Base-by-base conservation (phyloP, 2,113 vertebrate genomes). In the Protomyctophum bolini region DNA sequence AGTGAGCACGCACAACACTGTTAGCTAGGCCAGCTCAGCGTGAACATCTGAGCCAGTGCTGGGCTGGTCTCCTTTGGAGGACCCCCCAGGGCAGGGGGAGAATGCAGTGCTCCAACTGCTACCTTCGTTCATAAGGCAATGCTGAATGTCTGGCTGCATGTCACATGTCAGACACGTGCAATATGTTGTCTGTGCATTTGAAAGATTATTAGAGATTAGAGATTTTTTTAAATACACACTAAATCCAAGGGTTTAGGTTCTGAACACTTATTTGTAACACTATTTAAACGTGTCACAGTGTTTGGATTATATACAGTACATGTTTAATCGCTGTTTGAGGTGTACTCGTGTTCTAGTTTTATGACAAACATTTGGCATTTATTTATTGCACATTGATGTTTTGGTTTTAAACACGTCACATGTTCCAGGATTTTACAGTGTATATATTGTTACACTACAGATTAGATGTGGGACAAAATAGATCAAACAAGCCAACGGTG, bases 141-240 rank as follows among this genome's bases (percentile, higher is more conserved):
- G 62, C 61, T 58, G 59, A 81, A 63, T 8, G 8, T 71, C 82
- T 10, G 68, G 63, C 65, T 51, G 65, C 61, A 45, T 48, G 9
- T 79, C 74, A 77, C 73, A 74, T 81, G 76, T 77, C 77, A 84
- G 80, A 74, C 78, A 66, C 9, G 3, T 57, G 52, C 63, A 68
- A 75, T 82, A 81, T n/a, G 81, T 77, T 62, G 74, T 77, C 79
- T 73, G 76, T 63, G 21, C 70, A 69, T 79, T 68, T 81, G 48
- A 86, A 76, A 77, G 75, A 86, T 83, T 79, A 83, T 73, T 66
- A 21, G 72, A 55, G 67, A 72, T 54, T 63, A 64, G 21, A 80
- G 82, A 84, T 86, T 83, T 68, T 21, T 21, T 21, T 21, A 21
- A 21, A 21, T 21, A 21, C 21, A 21, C 21, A 21, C 21, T 21